These are phyloP conservation scores for Melanophora roralis DNA, from an alignment of 2,888 invertebrate genomes.

Conservation along the genomic window DNA sequence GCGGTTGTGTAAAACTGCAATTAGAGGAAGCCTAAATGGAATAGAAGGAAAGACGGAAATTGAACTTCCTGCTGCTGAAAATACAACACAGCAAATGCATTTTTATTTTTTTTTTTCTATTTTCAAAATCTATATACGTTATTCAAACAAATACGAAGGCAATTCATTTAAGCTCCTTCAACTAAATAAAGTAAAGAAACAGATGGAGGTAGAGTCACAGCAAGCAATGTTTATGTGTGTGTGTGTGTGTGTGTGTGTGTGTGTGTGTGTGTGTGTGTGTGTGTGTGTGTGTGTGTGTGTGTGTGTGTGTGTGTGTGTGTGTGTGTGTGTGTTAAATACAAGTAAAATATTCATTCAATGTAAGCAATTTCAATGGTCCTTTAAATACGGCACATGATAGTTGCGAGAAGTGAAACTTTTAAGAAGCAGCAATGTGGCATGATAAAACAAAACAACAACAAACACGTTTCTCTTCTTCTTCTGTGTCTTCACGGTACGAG, in stretches of 20 bases:
- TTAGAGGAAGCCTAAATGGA: slow-evolving; percentile 61
- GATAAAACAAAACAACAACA: neutral
- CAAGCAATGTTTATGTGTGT: too few species aligned
- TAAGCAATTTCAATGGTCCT: neutral
- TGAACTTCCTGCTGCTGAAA: slow-evolving; percentile 57
- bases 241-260: too few species aligned
- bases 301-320: too few species aligned
- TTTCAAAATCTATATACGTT: too few species aligned
- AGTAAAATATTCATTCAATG: slow-evolving; percentile 5
- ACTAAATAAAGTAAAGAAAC: neutral
- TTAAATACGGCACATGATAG: neutral
- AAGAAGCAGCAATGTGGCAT: neutral
- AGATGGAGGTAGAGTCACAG: too few species aligned
- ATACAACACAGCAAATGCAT: slow-evolving; percentile 53
- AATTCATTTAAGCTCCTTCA: neutral
- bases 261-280: too few species aligned
- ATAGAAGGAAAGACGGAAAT: slow-evolving; percentile 58
- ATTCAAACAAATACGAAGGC: too few species aligned
- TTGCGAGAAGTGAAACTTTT: slow-evolving; percentile 1
- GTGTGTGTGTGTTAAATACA: neutral
- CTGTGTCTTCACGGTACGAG: neutral
- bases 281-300: too few species aligned
- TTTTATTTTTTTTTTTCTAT: slow-evolving; percentile 48
- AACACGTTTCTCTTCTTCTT: neutral
- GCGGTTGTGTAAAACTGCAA: slow-evolving; percentile 59